These are phyloP conservation scores for Zaprionus ornatus DNA, from an alignment of 1,140 invertebrate species.

Conservation along the genomic window DNA sequence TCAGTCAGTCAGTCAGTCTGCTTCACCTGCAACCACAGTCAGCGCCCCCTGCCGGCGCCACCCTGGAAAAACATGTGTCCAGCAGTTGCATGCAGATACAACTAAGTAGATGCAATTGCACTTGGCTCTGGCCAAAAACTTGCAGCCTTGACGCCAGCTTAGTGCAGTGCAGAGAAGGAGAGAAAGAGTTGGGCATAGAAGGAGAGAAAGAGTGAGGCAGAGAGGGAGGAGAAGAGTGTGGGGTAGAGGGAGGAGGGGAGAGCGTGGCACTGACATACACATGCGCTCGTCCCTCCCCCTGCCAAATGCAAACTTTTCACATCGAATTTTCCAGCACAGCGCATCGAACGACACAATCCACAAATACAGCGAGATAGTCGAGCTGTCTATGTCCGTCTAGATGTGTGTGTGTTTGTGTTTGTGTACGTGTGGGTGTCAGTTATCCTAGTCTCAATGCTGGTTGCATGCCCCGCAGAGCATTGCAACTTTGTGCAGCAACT, in stretches of 20 bases:
- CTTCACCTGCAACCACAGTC: slow-evolving; percentile 19
- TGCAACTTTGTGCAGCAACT: slow-evolving; percentile 1
- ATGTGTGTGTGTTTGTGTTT: neutral
- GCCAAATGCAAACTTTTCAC: slow-evolving; percentile 75
- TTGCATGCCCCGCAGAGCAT: neutral
- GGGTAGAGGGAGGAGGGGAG: neutral
- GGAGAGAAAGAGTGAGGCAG: no score
- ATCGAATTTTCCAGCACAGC: slow-evolving; percentile 74
- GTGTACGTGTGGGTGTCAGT: slow-evolving; percentile 8
- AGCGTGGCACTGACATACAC: neutral
- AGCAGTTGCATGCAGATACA: slow-evolving; percentile 47
- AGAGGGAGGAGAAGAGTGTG: no score
- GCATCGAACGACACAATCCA: slow-evolving; percentile 62
- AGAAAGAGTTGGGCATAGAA: neutral
- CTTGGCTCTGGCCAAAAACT: slow-evolving; percentile 58
- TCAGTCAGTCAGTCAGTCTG: slow-evolving; percentile 22
- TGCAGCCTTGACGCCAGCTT: slow-evolving; percentile 69
- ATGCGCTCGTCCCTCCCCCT: neutral
- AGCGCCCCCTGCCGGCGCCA: neutral
- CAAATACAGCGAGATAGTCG: slow-evolving; percentile 19
- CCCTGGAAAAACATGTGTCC: slow-evolving; percentile 54
- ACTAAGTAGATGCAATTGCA: slow-evolving; percentile 56
- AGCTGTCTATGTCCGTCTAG: slow-evolving; percentile 9
- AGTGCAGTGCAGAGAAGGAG: slow-evolving; percentile 32
- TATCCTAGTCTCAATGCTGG: slow-evolving; percentile 12